These are phyloP conservation scores for Epiperipatus broadwayi DNA, from an alignment of 2,888 invertebrate genomes.

Conservation along the genomic window DNA sequence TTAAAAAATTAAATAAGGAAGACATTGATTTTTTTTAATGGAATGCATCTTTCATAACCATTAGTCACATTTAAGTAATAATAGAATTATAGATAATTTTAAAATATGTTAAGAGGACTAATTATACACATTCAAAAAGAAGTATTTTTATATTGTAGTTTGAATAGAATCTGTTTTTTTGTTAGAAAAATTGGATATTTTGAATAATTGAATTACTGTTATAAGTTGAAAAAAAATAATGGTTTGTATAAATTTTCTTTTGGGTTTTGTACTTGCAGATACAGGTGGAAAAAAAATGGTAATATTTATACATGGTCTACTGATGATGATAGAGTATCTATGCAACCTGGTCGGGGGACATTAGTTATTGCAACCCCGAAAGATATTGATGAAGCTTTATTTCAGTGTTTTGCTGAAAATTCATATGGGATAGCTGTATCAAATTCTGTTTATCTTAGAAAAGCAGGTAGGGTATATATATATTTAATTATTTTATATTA, in stretches of 20 bases:
- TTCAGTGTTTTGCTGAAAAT: slow-evolving; percentile 85
- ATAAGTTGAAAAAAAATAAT: background rate
- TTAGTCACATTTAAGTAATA: too few relatives aligned
- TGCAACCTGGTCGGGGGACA: slow-evolving; percentile 81
- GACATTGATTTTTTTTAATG: too few relatives aligned
- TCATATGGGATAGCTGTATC: slow-evolving; percentile 82
- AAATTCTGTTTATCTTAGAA: slow-evolving; percentile 79
- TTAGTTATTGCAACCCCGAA: slow-evolving; percentile 69
- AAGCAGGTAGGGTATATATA: slow-evolving; percentile 43
- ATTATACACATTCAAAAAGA: too few relatives aligned
- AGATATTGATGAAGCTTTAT: slow-evolving; percentile 79
- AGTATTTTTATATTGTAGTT: too few relatives aligned
- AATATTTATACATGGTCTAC: slow-evolving; percentile 82
- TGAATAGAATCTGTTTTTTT: too few relatives aligned
- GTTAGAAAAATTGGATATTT: too few relatives aligned
- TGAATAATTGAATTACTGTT: too few relatives aligned
- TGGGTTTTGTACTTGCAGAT: slow-evolving; percentile 23
- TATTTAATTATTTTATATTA: slow-evolving; percentile 1
- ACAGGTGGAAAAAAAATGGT: slow-evolving; percentile 83
- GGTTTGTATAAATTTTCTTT: background rate
- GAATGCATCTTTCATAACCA: too few relatives aligned
- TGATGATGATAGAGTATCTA: slow-evolving; percentile 80
- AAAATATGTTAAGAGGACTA: too few relatives aligned
- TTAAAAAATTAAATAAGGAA: too few relatives aligned
- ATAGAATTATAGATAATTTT: too few relatives aligned